These are phyloP conservation scores for Bothrops jararaca DNA, from an alignment of 2,113 vertebrate species.

Conservation along the genomic window DNA sequence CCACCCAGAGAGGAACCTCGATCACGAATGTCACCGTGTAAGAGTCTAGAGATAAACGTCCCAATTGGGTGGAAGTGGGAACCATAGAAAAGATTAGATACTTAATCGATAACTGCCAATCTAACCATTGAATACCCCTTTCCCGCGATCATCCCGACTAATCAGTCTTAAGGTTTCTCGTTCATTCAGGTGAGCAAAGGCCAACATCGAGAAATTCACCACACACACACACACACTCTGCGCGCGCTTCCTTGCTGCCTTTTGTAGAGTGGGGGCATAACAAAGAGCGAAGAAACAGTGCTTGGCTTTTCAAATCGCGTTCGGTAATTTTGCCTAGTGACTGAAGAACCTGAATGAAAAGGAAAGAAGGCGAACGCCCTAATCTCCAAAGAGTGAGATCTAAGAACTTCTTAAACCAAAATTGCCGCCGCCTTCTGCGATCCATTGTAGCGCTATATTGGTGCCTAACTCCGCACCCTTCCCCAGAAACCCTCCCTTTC, in stretches of 20 bases:
- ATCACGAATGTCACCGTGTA: not conserved
- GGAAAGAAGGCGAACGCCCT: not conserved
- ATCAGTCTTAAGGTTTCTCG: not conserved
- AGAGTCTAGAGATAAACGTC: not conserved
- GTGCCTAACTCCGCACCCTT: not conserved
- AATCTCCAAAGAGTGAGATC: not conserved
- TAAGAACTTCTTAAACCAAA: not conserved
- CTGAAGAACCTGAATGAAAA: not conserved
- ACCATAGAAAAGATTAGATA: not conserved
- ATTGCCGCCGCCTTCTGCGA: not conserved
- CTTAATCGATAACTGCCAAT: not conserved
- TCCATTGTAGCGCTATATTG: not conserved
- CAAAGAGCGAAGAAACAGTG: not conserved
- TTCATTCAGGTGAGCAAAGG: not conserved
- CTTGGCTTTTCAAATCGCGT: not conserved
- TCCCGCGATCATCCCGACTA: not conserved
- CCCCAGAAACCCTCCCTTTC: not conserved
- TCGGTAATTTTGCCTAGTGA: not conserved
- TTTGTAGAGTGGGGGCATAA: not conserved
- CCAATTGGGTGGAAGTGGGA: not conserved
- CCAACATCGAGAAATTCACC: not conserved
- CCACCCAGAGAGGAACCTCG: not conserved
- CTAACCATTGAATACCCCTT: not conserved
- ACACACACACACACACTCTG: not conserved
- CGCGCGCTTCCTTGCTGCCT: not conserved